Percentiles rank a stretch among this genome's conserved stretches.
Conservation (phyloP, 2,113 vertebrate species). For the Terrapene triunguis region DNA sequence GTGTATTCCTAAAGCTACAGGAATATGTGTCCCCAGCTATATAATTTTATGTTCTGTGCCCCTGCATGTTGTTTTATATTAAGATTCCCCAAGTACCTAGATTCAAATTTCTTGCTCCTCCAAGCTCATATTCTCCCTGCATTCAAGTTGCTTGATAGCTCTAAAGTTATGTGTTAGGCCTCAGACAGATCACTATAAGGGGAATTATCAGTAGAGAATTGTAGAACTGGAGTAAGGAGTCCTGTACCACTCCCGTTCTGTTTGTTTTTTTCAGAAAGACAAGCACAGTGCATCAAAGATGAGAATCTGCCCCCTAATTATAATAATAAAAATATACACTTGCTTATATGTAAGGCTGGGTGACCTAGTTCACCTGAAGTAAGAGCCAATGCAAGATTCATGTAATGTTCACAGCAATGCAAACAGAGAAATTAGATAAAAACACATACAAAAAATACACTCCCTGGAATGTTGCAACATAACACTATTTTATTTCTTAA, state of each 20-base stretch:
- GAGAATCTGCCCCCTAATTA: not conserved
- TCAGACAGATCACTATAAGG: not conserved
- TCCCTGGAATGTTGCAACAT: not conserved
- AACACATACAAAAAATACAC: not conserved
- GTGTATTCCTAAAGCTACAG: not conserved
- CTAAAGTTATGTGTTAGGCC: not conserved
- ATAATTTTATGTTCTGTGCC: constrained; percentile 23
- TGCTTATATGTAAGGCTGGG: not conserved
- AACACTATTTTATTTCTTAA: not conserved
- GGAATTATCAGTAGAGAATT: not conserved
- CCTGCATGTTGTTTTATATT: not conserved
- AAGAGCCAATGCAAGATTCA: not conserved
- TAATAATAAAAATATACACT: not conserved
- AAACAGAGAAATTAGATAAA: not conserved
- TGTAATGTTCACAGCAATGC: not conserved
- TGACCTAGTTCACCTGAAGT: not conserved
- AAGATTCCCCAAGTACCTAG: constrained; percentile 15
- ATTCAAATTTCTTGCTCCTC: constrained; percentile 35
- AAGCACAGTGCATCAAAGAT: not conserved
- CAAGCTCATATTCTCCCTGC: not conserved
- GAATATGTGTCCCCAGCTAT: not conserved
- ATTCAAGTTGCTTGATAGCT: not conserved
- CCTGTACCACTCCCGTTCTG: not conserved
- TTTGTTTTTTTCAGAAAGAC: not conserved
- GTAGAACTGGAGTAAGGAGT: not conserved